Evolutionary conservation across 2,888 invertebrate species (phyloP).

Genomic region (Callinectes sapidus): DNA sequence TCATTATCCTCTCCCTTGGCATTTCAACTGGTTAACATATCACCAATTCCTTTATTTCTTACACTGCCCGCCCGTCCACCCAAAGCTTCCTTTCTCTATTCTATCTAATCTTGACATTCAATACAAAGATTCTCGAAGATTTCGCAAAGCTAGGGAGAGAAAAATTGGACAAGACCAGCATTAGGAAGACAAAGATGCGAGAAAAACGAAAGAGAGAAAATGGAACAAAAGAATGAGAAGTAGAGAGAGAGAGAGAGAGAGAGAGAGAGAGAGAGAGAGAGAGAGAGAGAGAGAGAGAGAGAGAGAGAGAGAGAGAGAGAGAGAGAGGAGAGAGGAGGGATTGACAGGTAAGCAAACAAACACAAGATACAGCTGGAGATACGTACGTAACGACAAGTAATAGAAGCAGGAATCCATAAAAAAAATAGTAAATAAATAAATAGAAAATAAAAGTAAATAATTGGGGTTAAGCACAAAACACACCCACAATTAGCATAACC

Average conservation of each 20-base stretch:
- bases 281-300: no score
- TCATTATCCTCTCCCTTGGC: neutral
- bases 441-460: no score
- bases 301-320: no score
- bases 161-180: neutral
- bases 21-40: neutral
- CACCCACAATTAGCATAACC: neutral
- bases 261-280: no score
- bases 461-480: neutral
- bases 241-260: no score
- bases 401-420: neutral
- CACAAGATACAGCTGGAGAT: no score
- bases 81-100: neutral
- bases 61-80: neutral
- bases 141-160: neutral
- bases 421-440: no score
- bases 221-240: neutral
- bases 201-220: neutral
- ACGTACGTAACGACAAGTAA: neutral
- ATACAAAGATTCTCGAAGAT: neutral
- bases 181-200: neutral
- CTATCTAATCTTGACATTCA: neutral
- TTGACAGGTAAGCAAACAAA: no score
- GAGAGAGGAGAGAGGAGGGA: no score
- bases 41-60: neutral